phyloP scores from a whole-genome alignment of 2,797 vertebrate genomes.

The Aeoliscus strigatus region DNA sequence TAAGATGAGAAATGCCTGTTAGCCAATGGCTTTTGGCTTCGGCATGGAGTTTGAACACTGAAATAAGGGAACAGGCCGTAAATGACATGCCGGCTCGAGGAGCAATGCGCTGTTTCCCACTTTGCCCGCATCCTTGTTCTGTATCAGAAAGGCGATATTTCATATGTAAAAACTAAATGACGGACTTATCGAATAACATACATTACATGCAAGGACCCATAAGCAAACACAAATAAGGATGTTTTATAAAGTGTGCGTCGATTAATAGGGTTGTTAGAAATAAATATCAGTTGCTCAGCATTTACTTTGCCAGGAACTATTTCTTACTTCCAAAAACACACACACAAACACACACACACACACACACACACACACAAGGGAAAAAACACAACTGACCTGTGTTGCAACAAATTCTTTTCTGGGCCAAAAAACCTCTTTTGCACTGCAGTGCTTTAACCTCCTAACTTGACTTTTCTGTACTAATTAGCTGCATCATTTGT shows the following conservation, averaged over 20 bases:
- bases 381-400: constrained; percentile 18
- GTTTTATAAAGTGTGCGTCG: background rate
- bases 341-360: too few species aligned
- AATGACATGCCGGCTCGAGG: constrained; percentile 37
- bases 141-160: constrained; percentile 22
- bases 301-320: constrained; percentile 16
- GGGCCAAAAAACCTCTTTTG: constrained; percentile 28
- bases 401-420: constrained; percentile 30
- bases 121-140: constrained; percentile 31
- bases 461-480: constrained; percentile 17
- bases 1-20: constrained; percentile 41
- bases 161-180: constrained; percentile 3
- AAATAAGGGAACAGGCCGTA: constrained; percentile 29
- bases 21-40: constrained; percentile 40
- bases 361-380: too few species aligned
- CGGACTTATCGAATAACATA: constrained; percentile 3
- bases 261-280: constrained; percentile 1
- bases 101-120: constrained; percentile 39
- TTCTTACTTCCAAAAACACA: constrained; percentile 17
- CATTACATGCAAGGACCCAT: constrained; percentile 3
- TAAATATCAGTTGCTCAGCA: constrained; percentile 14
- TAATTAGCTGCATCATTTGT: constrained; percentile 18
- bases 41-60: constrained; percentile 28
- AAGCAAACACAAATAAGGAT: too few species aligned
- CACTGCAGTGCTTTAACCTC: constrained; percentile 14